Percentiles rank a stretch among this genome's conserved stretches.
These are phyloP conservation scores for Chloroceryle inda DNA, from an alignment of 2,797 vertebrate genomes.

Conservation along the genomic window DNA sequence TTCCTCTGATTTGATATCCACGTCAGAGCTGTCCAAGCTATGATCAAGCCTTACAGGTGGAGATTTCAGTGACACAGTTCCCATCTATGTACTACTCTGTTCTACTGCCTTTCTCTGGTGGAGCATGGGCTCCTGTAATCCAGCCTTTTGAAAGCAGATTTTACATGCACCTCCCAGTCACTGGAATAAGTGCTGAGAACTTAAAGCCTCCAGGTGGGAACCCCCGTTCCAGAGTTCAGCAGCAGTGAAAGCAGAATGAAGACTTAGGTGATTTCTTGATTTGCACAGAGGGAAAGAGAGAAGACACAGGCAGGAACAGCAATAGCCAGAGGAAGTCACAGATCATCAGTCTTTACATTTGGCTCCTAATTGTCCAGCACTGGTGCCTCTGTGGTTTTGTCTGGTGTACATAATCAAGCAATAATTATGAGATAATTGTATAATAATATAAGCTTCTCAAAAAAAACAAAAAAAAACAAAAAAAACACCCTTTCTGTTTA, in stretches of 20 bases:
- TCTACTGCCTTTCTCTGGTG: not conserved
- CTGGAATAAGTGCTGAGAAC: not conserved
- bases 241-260: not conserved
- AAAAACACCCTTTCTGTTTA: not conserved
- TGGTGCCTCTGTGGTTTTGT: not conserved
- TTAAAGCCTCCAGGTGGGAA: not conserved
- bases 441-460: not conserved
- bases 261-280: not conserved
- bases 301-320: not conserved
- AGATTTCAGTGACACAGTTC: not conserved
- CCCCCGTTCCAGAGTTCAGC: not conserved
- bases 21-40: not conserved
- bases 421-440: not conserved
- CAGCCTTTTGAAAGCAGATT: not conserved
- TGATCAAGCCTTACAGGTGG: not conserved
- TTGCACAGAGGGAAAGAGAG: not conserved
- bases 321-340: not conserved
- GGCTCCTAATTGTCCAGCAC: not conserved
- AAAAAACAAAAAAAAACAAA: no score
- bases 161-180: rapidly evolving
- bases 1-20: not conserved
- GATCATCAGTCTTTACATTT: not conserved
- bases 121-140: not conserved
- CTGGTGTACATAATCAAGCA: not conserved
- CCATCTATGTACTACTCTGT: not conserved